phyloP scores from a whole-genome alignment of 2,797 vertebrate species.

The Myotis vivesi region DNA sequence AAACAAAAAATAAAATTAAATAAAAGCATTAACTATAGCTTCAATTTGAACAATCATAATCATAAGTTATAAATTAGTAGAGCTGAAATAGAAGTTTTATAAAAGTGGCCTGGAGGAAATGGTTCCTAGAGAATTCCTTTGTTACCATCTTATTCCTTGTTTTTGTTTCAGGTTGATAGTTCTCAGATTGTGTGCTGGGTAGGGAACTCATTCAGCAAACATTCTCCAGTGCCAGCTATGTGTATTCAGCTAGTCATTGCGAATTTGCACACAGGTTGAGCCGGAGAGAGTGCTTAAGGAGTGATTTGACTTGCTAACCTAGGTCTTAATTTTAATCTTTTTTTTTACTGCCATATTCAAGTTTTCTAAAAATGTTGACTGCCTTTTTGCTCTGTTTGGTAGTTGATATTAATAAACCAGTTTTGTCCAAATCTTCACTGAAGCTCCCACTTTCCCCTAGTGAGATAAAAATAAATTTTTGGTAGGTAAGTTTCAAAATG shows the following conservation, averaged over 20 bases:
- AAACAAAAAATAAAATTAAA: neutral
- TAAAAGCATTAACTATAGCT: neutral
- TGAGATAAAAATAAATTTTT: conserved; percentile 10
- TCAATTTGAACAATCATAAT: neutral
- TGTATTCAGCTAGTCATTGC: neutral
- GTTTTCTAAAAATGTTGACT: neutral
- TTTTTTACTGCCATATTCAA: neutral
- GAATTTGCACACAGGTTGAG: conserved; percentile 4
- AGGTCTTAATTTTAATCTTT: conserved; percentile 20
- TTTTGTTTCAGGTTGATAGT: neutral
- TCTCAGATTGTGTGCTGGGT: neutral
- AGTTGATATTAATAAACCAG: neutral
- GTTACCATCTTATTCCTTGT: neutral
- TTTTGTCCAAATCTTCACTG: neutral
- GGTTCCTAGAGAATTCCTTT: neutral
- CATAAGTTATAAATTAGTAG: neutral
- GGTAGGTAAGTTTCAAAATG: neutral
- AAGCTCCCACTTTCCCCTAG: conserved; percentile 4
- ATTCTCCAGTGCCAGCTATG: neutral
- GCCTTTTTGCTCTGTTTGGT: neutral
- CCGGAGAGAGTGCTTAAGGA: neutral
- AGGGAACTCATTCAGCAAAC: neutral
- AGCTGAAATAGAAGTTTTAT: neutral
- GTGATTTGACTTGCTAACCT: neutral
- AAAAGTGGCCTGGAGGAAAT: neutral